These are phyloP conservation scores for Gymnothorax reevesii DNA, from an alignment of 2,797 vertebrate genomes.

Conservation along the genomic window DNA sequence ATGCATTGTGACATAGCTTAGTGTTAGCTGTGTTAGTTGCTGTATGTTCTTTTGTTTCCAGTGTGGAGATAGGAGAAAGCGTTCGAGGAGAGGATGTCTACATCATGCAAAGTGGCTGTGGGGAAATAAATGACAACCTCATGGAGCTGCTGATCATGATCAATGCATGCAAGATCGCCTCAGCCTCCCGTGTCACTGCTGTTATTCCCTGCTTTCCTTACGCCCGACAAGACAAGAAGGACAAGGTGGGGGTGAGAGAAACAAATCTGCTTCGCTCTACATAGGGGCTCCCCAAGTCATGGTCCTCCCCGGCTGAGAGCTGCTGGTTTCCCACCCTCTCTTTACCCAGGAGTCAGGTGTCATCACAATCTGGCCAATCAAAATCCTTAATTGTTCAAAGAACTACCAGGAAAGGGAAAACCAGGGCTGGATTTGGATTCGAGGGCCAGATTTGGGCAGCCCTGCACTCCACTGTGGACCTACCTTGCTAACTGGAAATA, in stretches of 20 bases:
- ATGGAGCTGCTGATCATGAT: conserved; percentile 99
- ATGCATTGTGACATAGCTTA: no score
- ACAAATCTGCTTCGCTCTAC: conserved; percentile 59
- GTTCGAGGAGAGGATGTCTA: conserved; percentile 96
- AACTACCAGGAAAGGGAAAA: no score
- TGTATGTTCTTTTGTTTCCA: conserved; percentile 44
- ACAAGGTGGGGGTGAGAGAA: conserved; percentile 87
- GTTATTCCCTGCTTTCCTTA: conserved; percentile 99
- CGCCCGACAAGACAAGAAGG: conserved; percentile 96
- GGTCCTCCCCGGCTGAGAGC: no score
- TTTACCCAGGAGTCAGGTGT: no score
- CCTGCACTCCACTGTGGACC: no score
- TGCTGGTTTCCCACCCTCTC: no score
- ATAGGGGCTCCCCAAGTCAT: no score
- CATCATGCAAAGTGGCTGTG: conserved; percentile 97
- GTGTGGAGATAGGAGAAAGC: conserved; percentile 96
- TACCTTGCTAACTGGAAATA: no score
- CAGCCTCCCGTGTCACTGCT: conserved; percentile 91
- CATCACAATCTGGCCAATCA: no score
- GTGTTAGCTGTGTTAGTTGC: conserved; percentile 13
- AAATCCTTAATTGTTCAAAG: no score
- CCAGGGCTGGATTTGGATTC: no score
- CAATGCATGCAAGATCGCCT: conserved; percentile 99
- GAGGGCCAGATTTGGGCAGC: no score
- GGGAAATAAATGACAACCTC: conserved; percentile 96